Percentiles rank a stretch among this genome's conserved stretches.
phyloP scores from a whole-genome alignment of 2,888 invertebrate genomes.

The Apamea anceps region DNA sequence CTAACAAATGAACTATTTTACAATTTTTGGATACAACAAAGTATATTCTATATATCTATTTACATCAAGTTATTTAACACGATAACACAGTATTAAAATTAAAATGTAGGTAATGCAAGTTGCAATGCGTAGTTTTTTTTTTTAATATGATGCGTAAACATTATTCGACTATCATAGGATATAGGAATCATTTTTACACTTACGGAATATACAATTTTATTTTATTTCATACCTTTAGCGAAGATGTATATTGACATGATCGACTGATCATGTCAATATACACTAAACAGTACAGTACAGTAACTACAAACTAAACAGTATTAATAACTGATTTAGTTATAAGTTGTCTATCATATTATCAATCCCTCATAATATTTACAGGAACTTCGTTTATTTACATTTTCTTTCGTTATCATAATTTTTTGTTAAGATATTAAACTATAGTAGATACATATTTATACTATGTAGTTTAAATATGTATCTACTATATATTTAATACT shows the following conservation, averaged over 20 bases:
- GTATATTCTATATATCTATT: background rate
- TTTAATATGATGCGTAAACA: background rate
- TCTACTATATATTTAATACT: too few species aligned
- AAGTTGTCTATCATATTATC: background rate
- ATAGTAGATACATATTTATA: background rate
- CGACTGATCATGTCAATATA: too few species aligned
- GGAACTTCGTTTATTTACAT: background rate
- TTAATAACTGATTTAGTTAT: background rate
- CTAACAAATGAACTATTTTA: background rate
- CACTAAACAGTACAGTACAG: too few species aligned
- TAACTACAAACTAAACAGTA: background rate
- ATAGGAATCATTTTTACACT: background rate
- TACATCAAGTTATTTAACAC: background rate
- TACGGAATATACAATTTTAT: background rate
- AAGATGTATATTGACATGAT: background rate
- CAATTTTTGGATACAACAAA: background rate
- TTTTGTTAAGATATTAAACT: background rate
- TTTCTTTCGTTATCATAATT: background rate
- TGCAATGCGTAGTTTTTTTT: background rate
- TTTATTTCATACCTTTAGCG: background rate
- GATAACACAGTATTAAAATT: background rate
- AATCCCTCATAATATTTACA: too few species aligned
- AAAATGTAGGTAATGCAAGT: too few species aligned
- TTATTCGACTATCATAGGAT: background rate
- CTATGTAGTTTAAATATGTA: too few species aligned